These are phyloP conservation scores for Chrysolina americana DNA, from an alignment of 2,888 invertebrate species.

Conservation along the genomic window DNA sequence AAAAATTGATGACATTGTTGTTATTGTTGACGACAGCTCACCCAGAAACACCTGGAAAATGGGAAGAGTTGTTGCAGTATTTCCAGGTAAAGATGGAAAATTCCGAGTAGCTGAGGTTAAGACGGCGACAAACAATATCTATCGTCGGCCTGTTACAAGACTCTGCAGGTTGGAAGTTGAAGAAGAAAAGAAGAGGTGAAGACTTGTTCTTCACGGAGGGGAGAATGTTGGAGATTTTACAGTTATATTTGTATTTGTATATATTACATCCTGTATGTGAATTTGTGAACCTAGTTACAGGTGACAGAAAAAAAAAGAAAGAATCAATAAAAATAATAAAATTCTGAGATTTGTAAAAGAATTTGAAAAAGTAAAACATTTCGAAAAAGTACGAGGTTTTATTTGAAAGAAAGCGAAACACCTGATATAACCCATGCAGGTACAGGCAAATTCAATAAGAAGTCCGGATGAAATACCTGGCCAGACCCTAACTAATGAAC, in stretches of 20 bases:
- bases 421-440: too few relatives aligned
- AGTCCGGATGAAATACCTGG: too few relatives aligned
- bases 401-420: too few relatives aligned
- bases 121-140: not conserved
- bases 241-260: not conserved
- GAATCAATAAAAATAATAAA: too few relatives aligned
- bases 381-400: too few relatives aligned
- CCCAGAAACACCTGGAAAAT: conserved; percentile 8
- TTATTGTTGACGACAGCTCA: conserved; percentile 13
- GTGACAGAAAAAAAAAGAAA: too few relatives aligned
- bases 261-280: not conserved
- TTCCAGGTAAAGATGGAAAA: not conserved
- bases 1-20: conserved; percentile 7
- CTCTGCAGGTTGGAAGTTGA: not conserved
- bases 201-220: conserved; percentile 1
- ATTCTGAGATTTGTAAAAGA: too few relatives aligned
- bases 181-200: not conserved
- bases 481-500: too few relatives aligned
- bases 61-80: not conserved
- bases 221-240: not conserved
- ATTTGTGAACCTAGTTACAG: not conserved
- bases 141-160: not conserved
- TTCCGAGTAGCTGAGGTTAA: not conserved
- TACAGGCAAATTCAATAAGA: too few relatives aligned
- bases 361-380: too few relatives aligned